Evolutionary conservation across 2,888 invertebrate genomes (phyloP).

Genomic region (Oscheius sp.): DNA sequence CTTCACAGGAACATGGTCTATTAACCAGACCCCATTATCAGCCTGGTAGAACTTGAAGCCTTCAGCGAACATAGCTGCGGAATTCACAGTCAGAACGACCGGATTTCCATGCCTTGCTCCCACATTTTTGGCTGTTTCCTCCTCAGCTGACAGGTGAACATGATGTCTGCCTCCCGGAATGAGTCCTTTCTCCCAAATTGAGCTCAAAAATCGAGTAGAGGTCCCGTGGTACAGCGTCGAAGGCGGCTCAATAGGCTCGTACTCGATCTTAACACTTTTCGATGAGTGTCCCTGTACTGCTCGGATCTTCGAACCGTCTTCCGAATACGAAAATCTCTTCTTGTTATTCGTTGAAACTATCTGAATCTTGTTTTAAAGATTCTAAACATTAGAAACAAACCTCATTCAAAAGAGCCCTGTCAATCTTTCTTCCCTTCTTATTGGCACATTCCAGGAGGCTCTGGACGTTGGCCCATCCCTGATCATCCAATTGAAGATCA

Average conservation of each 20-base stretch:
- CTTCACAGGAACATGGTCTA: slow-evolving; percentile 29
- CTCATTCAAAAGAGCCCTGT: too few species aligned
- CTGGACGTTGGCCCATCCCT: slow-evolving; percentile 32
- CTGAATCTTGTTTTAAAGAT: neutral
- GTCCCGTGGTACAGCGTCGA: slow-evolving; percentile 33
- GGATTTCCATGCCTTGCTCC: slow-evolving; percentile 32
- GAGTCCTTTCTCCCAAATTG: slow-evolving; percentile 29
- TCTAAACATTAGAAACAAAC: neutral
- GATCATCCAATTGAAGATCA: slow-evolving; percentile 3
- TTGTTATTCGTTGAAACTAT: slow-evolving; percentile 6
- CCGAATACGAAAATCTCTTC: neutral
- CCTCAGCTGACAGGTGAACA: slow-evolving; percentile 34
- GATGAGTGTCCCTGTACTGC: slow-evolving; percentile 35
- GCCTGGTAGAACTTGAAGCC: slow-evolving; percentile 26
- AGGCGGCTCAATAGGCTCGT: slow-evolving; percentile 20
- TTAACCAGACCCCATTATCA: slow-evolving; percentile 34
- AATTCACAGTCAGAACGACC: slow-evolving; percentile 13
- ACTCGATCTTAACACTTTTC: slow-evolving; percentile 6
- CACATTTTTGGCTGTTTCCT: slow-evolving; percentile 25
- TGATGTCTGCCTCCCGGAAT: slow-evolving; percentile 28
- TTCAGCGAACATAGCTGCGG: slow-evolving; percentile 4
- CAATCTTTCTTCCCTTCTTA: neutral
- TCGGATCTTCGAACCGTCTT: slow-evolving; percentile 28
- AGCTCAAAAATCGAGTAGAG: slow-evolving; percentile 25
- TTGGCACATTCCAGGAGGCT: slow-evolving; percentile 7